Evolutionary conservation across 2,797 vertebrate genomes (phyloP).

Genomic region (Diglossa cyanea): DNA sequence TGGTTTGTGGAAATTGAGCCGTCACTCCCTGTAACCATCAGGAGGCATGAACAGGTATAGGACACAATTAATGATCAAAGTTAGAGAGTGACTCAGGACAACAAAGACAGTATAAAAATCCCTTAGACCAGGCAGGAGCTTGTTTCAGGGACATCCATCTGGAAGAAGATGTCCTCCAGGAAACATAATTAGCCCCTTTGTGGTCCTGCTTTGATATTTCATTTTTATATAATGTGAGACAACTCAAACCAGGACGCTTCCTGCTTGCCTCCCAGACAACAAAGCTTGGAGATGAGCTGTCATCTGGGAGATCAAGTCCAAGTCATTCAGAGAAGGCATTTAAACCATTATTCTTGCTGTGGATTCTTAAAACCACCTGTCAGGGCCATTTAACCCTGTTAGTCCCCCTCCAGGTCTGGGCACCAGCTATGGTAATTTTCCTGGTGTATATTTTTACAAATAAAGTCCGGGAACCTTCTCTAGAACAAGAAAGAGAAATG

Average conservation of each 20-base stretch:
- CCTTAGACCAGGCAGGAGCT: not conserved
- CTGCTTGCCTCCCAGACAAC: not conserved
- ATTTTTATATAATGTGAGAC: not conserved
- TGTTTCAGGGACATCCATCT: not conserved
- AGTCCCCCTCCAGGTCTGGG: not conserved
- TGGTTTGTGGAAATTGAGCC: not conserved
- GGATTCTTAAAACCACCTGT: not conserved
- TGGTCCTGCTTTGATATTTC: not conserved
- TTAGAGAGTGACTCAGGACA: not conserved
- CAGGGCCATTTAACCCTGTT: not conserved
- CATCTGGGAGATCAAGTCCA: not conserved
- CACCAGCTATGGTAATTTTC: not conserved
- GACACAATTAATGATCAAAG: not conserved
- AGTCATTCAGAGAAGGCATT: not conserved
- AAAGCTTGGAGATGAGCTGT: not conserved
- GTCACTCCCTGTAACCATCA: not conserved
- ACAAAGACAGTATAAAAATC: not conserved
- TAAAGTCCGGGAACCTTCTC: not conserved
- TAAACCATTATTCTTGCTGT: not conserved
- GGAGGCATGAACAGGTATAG: not conserved
- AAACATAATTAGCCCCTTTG: not conserved
- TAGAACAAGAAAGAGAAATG: not conserved
- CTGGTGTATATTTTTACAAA: not conserved
- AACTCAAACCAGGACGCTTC: not conserved
- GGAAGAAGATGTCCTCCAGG: not conserved